Conservation (phyloP, 2,113 vertebrate genomes). For the Cricetomys ansorgei region DNA sequence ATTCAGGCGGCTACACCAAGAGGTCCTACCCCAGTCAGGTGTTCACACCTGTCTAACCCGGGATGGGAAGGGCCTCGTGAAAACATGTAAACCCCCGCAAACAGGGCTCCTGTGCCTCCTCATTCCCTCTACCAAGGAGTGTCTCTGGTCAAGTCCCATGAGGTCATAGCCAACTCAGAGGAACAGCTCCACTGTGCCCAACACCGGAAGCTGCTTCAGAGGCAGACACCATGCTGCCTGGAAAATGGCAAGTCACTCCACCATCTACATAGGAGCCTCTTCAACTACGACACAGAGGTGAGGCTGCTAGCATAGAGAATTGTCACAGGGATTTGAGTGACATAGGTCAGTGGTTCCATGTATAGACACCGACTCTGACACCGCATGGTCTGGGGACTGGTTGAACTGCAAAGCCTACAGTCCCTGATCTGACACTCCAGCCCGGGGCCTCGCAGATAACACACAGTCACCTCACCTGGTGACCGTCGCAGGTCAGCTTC, state of each 20-base stretch:
- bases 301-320: rapidly evolving
- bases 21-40: not conserved
- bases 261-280: not conserved
- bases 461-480: not conserved
- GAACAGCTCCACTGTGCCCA: not conserved
- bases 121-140: not conserved
- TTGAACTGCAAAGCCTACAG: too few species aligned
- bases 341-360: not conserved
- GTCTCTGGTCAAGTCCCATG: not conserved
- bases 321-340: too few species aligned
- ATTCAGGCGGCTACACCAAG: not conserved
- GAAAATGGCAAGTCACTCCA: not conserved
- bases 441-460: rapidly evolving
- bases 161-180: not conserved
- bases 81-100: not conserved
- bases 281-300: too few species aligned
- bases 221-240: too few species aligned
- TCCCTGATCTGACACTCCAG: not conserved
- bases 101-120: not conserved
- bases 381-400: not conserved
- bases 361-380: not conserved
- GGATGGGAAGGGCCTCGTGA: not conserved
- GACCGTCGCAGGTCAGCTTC: rapidly evolving
- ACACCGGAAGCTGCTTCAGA: not conserved
- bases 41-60: not conserved